These are phyloP conservation scores for Rissa tridactyla DNA, from an alignment of 2,113 vertebrate species.

Conservation along the genomic window DNA sequence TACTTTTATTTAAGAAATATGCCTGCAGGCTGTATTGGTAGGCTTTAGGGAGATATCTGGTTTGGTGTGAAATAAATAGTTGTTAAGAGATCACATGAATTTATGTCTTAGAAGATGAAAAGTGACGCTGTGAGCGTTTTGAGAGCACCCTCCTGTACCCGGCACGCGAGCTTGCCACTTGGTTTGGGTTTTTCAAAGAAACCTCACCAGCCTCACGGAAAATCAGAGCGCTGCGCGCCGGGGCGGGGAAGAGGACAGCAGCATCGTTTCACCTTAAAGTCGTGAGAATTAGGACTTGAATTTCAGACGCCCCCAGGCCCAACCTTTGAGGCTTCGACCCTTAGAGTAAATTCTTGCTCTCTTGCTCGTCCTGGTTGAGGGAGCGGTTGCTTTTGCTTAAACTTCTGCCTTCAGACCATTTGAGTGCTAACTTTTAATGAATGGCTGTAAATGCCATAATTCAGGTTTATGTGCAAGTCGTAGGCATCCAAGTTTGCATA, in stretches of 20 bases:
- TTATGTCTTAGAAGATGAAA: constrained; percentile 90
- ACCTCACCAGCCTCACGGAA: background rate
- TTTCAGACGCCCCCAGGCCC: background rate
- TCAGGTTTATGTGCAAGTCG: background rate
- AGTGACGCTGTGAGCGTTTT: constrained; percentile 59
- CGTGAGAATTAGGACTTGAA: background rate
- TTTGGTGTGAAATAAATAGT: constrained; percentile 92
- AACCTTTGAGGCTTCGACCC: background rate
- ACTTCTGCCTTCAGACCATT: background rate
- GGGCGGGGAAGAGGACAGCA: background rate
- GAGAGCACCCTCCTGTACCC: constrained; percentile 30
- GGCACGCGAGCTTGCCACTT: background rate
- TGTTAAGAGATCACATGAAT: constrained; percentile 93
- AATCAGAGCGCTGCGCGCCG: background rate
- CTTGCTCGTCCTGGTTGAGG: rapidly evolving
- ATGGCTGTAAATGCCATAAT: background rate
- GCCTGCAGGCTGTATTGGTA: constrained; percentile 86
- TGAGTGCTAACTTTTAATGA: background rate
- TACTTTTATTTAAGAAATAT: constrained; percentile 95
- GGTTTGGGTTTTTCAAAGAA: constrained; percentile 60
- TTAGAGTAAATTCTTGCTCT: background rate
- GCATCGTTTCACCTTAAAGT: background rate
- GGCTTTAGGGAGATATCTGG: constrained; percentile 87
- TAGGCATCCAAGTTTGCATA: background rate
- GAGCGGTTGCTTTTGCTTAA: background rate